A percentile compares a stretch with the other conserved stretches of the same genome.
phyloP scores from a whole-genome alignment of 2,888 invertebrate genomes.

The Limnephilus auricula region DNA sequence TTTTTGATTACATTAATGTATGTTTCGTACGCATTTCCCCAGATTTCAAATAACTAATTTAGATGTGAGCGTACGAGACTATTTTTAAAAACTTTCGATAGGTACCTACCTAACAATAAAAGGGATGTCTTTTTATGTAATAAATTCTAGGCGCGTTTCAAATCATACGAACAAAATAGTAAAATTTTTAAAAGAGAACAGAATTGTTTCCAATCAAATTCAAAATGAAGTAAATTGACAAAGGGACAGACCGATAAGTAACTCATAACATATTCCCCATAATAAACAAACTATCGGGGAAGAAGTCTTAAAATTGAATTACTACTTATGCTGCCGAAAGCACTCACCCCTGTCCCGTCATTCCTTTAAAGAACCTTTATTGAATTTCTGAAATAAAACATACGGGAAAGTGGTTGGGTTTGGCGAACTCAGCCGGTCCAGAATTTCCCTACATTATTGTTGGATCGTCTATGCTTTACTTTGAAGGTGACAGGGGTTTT shows the following conservation, averaged over 20 bases:
- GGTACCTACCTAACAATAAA: too few species aligned
- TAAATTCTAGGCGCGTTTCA: neutral
- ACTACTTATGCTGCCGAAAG: constrained; percentile 38
- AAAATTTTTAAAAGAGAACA: neutral
- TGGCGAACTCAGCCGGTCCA: constrained; percentile 30
- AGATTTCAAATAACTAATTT: too few species aligned
- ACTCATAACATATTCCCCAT: constrained; percentile 36
- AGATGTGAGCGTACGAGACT: too few species aligned
- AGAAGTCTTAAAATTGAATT: constrained; percentile 46
- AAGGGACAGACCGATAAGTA: neutral
- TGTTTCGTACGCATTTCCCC: too few species aligned
- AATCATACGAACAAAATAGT: neutral
- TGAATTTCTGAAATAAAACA: constrained; percentile 61
- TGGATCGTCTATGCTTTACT: constrained; percentile 51
- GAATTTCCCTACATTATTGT: constrained; percentile 60
- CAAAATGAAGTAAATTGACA: constrained; percentile 18
- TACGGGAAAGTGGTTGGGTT: constrained; percentile 27
- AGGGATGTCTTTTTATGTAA: neutral
- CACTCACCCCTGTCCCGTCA: constrained; percentile 19
- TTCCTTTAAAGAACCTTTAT: constrained; percentile 49
- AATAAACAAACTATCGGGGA: constrained; percentile 47
- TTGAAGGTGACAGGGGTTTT: constrained; percentile 61
- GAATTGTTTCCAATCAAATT: constrained; percentile 7
- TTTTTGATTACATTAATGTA: too few species aligned
- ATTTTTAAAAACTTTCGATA: too few species aligned